Evolutionary conservation across 1,140 invertebrate species (phyloP).

Genomic region (Cyphomyrmex costatus): DNA sequence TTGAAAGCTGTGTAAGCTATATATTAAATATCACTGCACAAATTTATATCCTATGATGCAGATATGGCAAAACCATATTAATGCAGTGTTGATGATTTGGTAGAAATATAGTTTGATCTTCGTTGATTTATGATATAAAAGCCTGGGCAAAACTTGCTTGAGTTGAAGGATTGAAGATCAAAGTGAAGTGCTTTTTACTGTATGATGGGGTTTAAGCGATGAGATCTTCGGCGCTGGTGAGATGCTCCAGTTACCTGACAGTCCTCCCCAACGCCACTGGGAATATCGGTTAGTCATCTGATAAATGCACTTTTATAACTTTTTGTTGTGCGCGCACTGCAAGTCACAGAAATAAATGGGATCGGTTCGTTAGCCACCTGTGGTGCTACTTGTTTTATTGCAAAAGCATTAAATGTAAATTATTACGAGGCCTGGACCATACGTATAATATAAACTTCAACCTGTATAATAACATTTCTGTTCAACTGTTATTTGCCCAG

Average conservation of each 20-base stretch:
- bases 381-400: slow-evolving; percentile 65
- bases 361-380: slow-evolving; percentile 81
- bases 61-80: slow-evolving; percentile 60
- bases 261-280: slow-evolving; percentile 85
- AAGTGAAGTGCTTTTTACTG: slow-evolving; percentile 77
- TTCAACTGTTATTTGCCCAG: slow-evolving; percentile 61
- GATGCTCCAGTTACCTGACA: slow-evolving; percentile 81
- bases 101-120: slow-evolving; percentile 48
- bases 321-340: slow-evolving; percentile 86
- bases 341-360: slow-evolving; percentile 85
- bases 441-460: slow-evolving; percentile 50
- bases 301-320: slow-evolving; percentile 87
- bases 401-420: slow-evolving; percentile 65
- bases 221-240: slow-evolving; percentile 84
- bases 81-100: slow-evolving; percentile 43
- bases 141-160: slow-evolving; percentile 62
- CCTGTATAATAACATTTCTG: slow-evolving; percentile 9
- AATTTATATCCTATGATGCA: slow-evolving; percentile 49
- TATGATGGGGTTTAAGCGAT: slow-evolving; percentile 85
- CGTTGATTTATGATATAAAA: slow-evolving; percentile 63
- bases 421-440: slow-evolving; percentile 53
- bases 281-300: slow-evolving; percentile 88
- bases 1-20: slow-evolving; percentile 42
- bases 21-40: slow-evolving; percentile 46
- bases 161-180: slow-evolving; percentile 67